phyloP scores from a whole-genome alignment of 1,140 invertebrate species.

The Eupeodes corollae region DNA sequence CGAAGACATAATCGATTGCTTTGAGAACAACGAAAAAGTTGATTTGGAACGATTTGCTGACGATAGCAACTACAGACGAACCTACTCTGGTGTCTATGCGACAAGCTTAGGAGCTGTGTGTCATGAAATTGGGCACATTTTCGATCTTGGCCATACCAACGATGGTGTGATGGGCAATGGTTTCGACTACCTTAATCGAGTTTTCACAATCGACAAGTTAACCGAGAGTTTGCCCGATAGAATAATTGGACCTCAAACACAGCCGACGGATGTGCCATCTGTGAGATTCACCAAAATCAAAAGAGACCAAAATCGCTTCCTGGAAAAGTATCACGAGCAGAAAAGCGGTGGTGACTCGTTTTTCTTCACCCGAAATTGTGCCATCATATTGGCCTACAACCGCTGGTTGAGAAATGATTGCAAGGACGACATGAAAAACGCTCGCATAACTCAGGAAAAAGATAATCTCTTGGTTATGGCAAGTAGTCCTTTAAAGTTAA shows the following conservation, averaged over 20 bases:
- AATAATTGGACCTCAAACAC: conserved; percentile 34
- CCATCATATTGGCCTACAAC: conserved; percentile 27
- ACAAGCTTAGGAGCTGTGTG: conserved; percentile 86
- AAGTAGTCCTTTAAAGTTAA: conserved; percentile 13
- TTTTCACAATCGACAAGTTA: conserved; percentile 50
- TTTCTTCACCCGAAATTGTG: conserved; percentile 29
- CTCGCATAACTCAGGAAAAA: background rate
- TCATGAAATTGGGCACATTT: conserved; percentile 90
- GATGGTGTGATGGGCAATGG: conserved; percentile 90
- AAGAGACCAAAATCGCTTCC: conserved; percentile 40
- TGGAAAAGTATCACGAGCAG: conserved; percentile 39
- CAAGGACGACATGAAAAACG: background rate
- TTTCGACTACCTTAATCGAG: conserved; percentile 77
- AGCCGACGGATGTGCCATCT: conserved; percentile 41
- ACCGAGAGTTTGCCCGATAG: conserved; percentile 41
- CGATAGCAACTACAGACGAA: conserved; percentile 77
- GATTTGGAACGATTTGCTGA: conserved; percentile 67
- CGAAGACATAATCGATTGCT: conserved; percentile 51
- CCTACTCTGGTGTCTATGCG: conserved; percentile 77
- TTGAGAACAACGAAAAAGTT: conserved; percentile 45
- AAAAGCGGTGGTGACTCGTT: conserved; percentile 26
- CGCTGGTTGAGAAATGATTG: conserved; percentile 19
- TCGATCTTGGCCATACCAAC: conserved; percentile 83
- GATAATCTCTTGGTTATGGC: conserved; percentile 16
- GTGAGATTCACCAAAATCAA: conserved; percentile 42